A percentile compares a stretch with the other conserved stretches of the same genome.
Evolutionary conservation across 37 sponge, comb jelly and placozoan genomes (phyloP).

Genomic region (Haliclona indistincta): DNA sequence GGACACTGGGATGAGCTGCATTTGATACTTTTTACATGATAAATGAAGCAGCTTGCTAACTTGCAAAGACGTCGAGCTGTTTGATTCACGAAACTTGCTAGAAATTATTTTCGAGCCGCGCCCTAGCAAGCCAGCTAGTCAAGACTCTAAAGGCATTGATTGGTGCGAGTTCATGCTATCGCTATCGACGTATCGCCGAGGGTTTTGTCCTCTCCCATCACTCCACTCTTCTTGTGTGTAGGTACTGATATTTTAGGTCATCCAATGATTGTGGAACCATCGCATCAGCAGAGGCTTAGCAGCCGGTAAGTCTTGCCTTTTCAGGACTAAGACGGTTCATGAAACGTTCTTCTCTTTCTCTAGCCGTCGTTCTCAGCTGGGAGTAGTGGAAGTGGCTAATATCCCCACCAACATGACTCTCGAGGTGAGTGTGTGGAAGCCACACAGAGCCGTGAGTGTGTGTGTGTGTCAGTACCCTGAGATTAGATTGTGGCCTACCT

Average conservation of each 20-base stretch:
- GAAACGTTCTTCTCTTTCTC: constrained; percentile 22
- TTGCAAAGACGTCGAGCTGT: no score
- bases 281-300: constrained; percentile 79
- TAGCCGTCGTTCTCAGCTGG: constrained; percentile 28
- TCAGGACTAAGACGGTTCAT: not conserved
- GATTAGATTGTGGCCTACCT: no score
- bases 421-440: constrained; percentile 55
- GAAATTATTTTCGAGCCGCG: no score
- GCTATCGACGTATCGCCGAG: no score
- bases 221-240: constrained; percentile 14
- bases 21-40: no score
- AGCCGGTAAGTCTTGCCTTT: constrained; percentile 17
- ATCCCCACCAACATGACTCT: constrained; percentile 63
- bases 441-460: no score
- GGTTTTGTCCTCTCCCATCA: no score
- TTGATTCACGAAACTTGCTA: no score
- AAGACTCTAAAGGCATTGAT: not conserved
- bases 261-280: constrained; percentile 79
- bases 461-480: no score
- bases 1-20: no score
- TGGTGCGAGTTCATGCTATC: not conserved
- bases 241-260: constrained; percentile 80
- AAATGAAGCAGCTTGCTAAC: no score
- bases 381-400: constrained; percentile 67
- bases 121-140: no score